A percentile compares a stretch with the other conserved stretches of the same genome.
phyloP scores from a whole-genome alignment of 64 coral and sea anemone genomes.

The Montipora sp. region DNA sequence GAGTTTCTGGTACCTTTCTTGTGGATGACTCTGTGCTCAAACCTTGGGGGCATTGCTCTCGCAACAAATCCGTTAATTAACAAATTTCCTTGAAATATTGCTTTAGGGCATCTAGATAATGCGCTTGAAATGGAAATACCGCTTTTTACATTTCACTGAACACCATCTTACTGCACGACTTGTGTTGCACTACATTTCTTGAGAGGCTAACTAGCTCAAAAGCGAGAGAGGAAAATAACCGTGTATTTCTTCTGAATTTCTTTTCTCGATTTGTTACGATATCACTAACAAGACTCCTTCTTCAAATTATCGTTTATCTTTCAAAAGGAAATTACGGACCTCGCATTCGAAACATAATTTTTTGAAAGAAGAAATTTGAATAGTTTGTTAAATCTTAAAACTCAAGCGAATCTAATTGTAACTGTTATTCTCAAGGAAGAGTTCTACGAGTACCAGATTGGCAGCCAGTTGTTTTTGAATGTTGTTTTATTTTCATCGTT shows the following conservation, averaged over 20 bases:
- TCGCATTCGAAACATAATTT: background rate
- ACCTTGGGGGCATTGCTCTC: background rate
- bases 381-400: background rate
- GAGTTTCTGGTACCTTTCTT: background rate
- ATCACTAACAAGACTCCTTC: background rate
- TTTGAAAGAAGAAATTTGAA: background rate
- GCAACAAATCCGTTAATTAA: background rate
- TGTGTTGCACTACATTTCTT: no score
- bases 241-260: no score
- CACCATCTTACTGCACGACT: no score
- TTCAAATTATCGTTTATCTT: background rate
- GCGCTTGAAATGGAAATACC: no score
- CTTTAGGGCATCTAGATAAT: background rate
- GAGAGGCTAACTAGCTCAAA: no score
- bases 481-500: background rate
- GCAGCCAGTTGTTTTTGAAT: background rate
- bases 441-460: background rate
- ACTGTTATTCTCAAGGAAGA: background rate
- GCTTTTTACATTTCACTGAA: no score
- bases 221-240: no score
- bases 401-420: background rate
- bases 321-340: background rate
- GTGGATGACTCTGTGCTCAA: background rate
- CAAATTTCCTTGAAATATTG: background rate
- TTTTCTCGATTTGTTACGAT: background rate